These are phyloP conservation scores for Pangasius mekongensis DNA, from an alignment of 2,797 vertebrate genomes.

Conservation along the genomic window DNA sequence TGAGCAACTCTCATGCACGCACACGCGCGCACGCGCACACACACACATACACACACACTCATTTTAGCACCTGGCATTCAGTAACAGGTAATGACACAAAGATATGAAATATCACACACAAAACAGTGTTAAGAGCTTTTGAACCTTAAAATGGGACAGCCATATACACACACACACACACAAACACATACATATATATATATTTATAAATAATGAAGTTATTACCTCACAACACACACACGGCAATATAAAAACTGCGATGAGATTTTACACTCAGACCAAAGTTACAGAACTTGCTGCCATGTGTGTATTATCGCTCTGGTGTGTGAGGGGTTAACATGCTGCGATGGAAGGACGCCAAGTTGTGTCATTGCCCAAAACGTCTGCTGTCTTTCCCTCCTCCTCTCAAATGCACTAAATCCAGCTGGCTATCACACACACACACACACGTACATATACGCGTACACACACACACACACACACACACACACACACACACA, in stretches of 20 bases:
- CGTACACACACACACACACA: background rate
- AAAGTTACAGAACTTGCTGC: background rate
- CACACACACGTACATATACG: conserved; percentile 26
- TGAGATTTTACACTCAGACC: background rate
- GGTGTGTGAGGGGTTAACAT: conserved; percentile 65
- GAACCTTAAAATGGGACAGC: background rate
- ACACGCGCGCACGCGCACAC: background rate
- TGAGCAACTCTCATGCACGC: conserved; percentile 52
- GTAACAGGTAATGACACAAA: background rate
- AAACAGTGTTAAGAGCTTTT: background rate
- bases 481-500: conserved; percentile 32
- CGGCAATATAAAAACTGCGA: background rate
- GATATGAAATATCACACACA: background rate
- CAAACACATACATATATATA: too few relatives aligned
- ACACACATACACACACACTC: background rate
- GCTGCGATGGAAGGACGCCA: conserved; percentile 62
- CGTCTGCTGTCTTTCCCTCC: conserved; percentile 27
- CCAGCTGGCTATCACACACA: conserved; percentile 39
- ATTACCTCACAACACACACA: background rate
- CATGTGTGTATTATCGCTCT: background rate
- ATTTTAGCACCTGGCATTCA: background rate
- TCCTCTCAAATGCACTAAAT: conserved; percentile 22
- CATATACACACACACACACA: background rate
- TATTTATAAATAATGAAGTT: background rate
- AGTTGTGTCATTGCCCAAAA: conserved; percentile 63